Base-by-base conservation (phyloP, 1,140 invertebrate species). In the Halyomorpha halys region DNA sequence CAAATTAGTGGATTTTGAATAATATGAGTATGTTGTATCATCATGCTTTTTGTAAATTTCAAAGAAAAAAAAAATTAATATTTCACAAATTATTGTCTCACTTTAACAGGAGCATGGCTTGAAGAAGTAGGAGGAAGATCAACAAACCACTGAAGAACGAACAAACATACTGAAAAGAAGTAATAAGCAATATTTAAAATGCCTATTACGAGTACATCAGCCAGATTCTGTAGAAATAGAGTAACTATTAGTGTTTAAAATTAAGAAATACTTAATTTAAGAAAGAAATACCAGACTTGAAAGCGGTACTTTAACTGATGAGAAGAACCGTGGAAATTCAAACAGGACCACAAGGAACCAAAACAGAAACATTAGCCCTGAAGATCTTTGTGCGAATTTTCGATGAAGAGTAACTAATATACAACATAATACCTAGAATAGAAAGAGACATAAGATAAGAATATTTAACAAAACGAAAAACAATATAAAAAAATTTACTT, bases 311-410 rank as follows among this genome's bases (percentile, higher is more conserved):
- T 51, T 27, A 45, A 89, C 76, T 73, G 87, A 80, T 51, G 83
- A 83, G 69, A 89, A 80, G 69, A 89, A 87, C 70, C 86, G 85
- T 18, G 90, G 78, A 66, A 86, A 74, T 44, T 86, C 86, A 68
- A 82, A 85, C 25, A 94, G 13, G 4, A 78, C 74, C 53, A 89
- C 72, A 3, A 91, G 72, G 25, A 93, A 79, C 91, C 91, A 97
- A 76, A 94, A 97, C 45, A 91, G 75, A 73, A 94, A 94, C 68
- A 91, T 76, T 59, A 91, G 78, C 23, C 92, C 93, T 16, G 93
- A 95, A 14, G 90, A 87, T 69, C 86, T 78, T 66, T 94, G 78
- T 34, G 93, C 94, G 79, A 83, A 81, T 73, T 86, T 89, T 72
- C 84, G 83, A 73, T 94, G 93, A 67, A 86, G 86, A 65, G 83